phyloP scores from a whole-genome alignment of 2,113 vertebrate species.

The Rousettus leschenaultii region DNA sequence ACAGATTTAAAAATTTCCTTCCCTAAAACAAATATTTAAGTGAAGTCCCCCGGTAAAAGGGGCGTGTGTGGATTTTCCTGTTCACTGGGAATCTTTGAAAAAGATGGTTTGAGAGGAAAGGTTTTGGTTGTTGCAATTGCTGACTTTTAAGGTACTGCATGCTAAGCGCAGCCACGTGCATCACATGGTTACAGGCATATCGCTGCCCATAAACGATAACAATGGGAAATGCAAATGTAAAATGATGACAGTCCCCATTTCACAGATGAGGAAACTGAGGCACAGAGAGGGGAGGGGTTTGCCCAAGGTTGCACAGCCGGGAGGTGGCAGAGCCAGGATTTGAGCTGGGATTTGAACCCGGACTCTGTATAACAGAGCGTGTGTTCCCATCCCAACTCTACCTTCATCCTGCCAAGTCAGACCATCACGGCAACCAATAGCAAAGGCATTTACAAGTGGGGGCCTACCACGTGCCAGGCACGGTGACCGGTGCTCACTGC shows the following conservation, averaged over 20 bases:
- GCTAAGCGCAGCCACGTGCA: rapidly evolving
- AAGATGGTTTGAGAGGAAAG: not conserved
- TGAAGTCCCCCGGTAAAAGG: not conserved
- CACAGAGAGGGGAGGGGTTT: not conserved
- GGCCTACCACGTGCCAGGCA: rapidly evolving
- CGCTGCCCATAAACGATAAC: not conserved
- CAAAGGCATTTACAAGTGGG: rapidly evolving
- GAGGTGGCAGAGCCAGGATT: not conserved
- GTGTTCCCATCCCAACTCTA: not conserved
- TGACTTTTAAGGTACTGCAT: not conserved
- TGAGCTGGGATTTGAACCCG: no score
- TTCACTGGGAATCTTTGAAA: not conserved
- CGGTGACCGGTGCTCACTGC: rapidly evolving
- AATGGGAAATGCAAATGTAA: not conserved
- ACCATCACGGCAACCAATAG: rapidly evolving
- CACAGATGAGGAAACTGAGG: not conserved
- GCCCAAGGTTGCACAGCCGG: not conserved
- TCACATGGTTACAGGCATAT: rapidly evolving
- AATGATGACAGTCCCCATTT: not conserved
- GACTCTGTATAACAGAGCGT: rapidly evolving
- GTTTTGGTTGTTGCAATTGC: not conserved
- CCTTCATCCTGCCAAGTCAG: not conserved
- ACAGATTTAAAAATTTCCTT: conserved; percentile 2
- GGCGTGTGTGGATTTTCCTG: not conserved
- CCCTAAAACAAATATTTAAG: conserved; percentile 29